Conservation (phyloP, 2,113 vertebrate species). For the Ctenomys sociabilis region DNA sequence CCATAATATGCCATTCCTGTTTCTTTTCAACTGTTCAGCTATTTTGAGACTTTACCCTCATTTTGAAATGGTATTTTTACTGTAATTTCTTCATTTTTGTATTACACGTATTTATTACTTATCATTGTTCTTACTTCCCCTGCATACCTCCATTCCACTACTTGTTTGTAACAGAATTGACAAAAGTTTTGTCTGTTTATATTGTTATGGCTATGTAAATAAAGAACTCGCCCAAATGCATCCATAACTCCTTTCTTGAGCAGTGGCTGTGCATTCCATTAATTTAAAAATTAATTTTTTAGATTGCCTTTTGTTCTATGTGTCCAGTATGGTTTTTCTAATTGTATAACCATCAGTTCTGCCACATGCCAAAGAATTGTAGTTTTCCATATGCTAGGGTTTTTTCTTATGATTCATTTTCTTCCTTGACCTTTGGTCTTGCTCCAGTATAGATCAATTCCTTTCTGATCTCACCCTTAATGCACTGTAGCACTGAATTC, state of each 20-base stretch:
- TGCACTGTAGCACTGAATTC: background rate
- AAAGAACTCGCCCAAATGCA: background rate
- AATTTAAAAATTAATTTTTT: background rate
- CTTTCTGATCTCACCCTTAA: background rate
- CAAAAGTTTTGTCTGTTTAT: background rate
- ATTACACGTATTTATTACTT: background rate
- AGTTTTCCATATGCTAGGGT: background rate
- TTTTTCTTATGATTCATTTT: background rate
- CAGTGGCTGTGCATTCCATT: background rate
- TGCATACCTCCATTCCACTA: background rate
- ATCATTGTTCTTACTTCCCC: background rate
- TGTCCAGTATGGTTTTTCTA: background rate
- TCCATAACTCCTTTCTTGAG: background rate
- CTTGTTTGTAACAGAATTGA: background rate
- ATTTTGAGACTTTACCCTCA: background rate
- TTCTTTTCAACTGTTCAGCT: background rate
- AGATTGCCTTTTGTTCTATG: background rate
- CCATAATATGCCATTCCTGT: background rate
- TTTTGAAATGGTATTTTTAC: slow-evolving; percentile 1
- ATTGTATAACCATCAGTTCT: background rate
- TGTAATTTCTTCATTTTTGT: background rate
- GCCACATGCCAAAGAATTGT: background rate
- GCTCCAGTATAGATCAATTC: background rate
- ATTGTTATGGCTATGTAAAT: background rate
- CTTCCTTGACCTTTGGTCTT: background rate